A percentile compares a stretch with the other conserved stretches of the same genome.
Conservation (phyloP, 2,797 vertebrate species). For the Lates japonicus region DNA sequence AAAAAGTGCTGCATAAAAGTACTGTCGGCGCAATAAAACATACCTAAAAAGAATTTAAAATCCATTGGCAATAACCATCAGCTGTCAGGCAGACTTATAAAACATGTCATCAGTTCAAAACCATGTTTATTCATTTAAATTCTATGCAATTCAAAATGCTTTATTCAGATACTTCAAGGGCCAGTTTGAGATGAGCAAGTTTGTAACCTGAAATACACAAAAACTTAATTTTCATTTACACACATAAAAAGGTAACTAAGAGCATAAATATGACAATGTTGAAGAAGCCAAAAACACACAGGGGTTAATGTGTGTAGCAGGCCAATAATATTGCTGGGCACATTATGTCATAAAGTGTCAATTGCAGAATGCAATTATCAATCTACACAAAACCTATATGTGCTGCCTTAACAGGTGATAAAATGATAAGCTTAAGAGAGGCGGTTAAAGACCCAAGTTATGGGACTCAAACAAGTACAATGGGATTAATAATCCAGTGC, state of each 20-base stretch:
- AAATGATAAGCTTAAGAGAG: background rate
- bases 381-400: background rate
- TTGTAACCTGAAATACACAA: background rate
- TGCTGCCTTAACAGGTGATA: background rate
- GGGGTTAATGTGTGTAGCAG: background rate
- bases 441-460: background rate
- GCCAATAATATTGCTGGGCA: background rate
- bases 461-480: slow-evolving; percentile 3
- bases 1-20: background rate
- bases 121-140: background rate
- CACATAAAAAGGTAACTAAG: background rate
- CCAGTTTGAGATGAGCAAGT: background rate
- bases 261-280: background rate
- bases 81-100: background rate
- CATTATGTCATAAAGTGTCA: background rate
- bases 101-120: slow-evolving; percentile 2
- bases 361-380: background rate
- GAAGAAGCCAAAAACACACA: background rate
- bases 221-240: background rate
- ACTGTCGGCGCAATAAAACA: background rate
- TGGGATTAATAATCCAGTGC: background rate
- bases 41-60: background rate
- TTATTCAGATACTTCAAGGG: background rate
- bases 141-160: background rate
- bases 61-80: background rate